Percentiles rank a stretch among this genome's conserved stretches.
These are phyloP conservation scores for Neodontobutis hainanensis DNA, from an alignment of 2,113 vertebrate genomes.

Conservation along the genomic window DNA sequence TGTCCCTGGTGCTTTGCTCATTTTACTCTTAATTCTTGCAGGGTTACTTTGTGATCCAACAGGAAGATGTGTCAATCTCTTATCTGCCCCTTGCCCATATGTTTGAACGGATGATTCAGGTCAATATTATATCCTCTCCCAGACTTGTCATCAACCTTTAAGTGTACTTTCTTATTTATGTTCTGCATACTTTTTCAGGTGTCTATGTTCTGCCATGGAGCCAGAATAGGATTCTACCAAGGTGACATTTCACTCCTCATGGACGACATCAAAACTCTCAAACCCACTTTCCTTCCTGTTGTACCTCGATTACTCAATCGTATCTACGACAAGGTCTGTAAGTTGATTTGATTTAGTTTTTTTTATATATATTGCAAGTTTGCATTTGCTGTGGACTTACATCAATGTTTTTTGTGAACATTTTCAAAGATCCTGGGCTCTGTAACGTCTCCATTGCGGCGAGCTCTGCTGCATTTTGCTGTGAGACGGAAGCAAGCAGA, in stretches of 20 bases:
- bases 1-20: constrained; percentile 60
- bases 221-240: constrained; percentile 82
- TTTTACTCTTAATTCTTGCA: constrained; percentile 49
- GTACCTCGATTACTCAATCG: constrained; percentile 82
- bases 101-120: constrained; percentile 85
- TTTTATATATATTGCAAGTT: no score
- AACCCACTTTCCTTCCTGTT: constrained; percentile 81
- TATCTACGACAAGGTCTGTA: constrained; percentile 82
- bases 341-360: background rate
- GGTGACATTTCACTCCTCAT: constrained; percentile 81
- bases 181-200: constrained; percentile 57
- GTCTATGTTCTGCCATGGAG: constrained; percentile 80
- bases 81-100: constrained; percentile 84
- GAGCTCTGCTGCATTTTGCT: constrained; percentile 77
- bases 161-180: background rate
- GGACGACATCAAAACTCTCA: constrained; percentile 84
- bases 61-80: constrained; percentile 82
- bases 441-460: constrained; percentile 71
- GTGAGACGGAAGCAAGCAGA: constrained; percentile 80
- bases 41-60: constrained; percentile 78
- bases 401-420: background rate
- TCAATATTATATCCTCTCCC: constrained; percentile 23
- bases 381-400: no score
- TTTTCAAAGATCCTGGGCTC: constrained; percentile 74
- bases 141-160: background rate